Conservation (phyloP, 2,888 invertebrate genomes). For the Cerastis leucographa region DNA sequence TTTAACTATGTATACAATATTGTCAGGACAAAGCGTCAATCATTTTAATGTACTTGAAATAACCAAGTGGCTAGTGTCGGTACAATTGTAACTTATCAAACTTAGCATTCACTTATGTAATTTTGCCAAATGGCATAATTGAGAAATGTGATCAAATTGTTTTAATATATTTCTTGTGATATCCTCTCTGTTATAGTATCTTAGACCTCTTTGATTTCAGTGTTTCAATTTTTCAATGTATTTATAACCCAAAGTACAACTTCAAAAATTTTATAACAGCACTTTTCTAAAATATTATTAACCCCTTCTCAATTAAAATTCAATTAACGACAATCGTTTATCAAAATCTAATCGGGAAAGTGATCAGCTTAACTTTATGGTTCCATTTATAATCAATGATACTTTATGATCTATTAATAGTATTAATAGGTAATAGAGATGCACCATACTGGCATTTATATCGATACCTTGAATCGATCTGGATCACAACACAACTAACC, state of each 20-base stretch:
- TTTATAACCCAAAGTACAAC: background rate
- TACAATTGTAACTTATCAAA: background rate
- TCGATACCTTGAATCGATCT: background rate
- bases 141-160: background rate
- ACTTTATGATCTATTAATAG: slow-evolving; percentile 58
- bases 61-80: background rate
- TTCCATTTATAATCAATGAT: slow-evolving; percentile 41
- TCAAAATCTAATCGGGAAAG: slow-evolving; percentile 54
- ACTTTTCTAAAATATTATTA: slow-evolving; percentile 14
- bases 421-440: slow-evolving; percentile 43
- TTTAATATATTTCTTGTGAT: background rate
- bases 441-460: background rate
- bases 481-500: background rate
- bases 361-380: slow-evolving; percentile 44
- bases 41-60: background rate
- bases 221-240: background rate
- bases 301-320: slow-evolving; percentile 36
- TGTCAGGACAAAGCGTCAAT: background rate
- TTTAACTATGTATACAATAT: background rate
- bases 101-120: background rate
- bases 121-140: background rate
- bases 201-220: background rate
- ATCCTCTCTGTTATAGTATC: background rate
- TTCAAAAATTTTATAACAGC: background rate
- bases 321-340: slow-evolving; percentile 44